These are phyloP conservation scores for Mus spretus DNA, from an alignment of 2,797 vertebrate genomes.

Conservation along the genomic window DNA sequence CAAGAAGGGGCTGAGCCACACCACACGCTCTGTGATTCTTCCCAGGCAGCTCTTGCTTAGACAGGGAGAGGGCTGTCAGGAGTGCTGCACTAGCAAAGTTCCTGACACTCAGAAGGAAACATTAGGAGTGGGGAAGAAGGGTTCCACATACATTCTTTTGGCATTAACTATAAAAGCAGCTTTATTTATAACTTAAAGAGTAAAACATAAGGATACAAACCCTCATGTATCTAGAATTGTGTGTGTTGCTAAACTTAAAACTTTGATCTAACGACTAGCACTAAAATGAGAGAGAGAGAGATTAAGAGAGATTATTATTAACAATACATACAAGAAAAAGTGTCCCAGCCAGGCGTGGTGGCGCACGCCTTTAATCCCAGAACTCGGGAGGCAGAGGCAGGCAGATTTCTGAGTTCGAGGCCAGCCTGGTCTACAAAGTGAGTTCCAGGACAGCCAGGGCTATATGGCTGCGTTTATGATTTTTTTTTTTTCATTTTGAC, in stretches of 20 bases:
- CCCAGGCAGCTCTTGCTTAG: slow-evolving; percentile 28
- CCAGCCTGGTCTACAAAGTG: too few relatives aligned
- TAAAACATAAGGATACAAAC: background rate
- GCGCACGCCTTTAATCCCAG: too few relatives aligned
- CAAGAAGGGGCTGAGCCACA: background rate
- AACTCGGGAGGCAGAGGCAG: too few relatives aligned
- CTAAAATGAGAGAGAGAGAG: background rate
- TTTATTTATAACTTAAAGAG: slow-evolving; percentile 2
- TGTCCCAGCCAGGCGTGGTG: too few relatives aligned
- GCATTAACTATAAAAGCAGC: background rate
- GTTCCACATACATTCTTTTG: slow-evolving; percentile 37
- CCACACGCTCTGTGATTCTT: background rate
- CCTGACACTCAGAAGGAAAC: slow-evolving; percentile 65
- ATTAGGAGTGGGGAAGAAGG: background rate
- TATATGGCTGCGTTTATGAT: too few relatives aligned
- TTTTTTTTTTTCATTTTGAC: too few relatives aligned
- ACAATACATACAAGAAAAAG: background rate
- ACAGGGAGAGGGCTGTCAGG: slow-evolving; percentile 22
- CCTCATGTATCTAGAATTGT: background rate
- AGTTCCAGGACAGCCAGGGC: too few relatives aligned
- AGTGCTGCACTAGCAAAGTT: slow-evolving; percentile 23
- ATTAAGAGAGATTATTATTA: background rate
- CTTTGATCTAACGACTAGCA: background rate
- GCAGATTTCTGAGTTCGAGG: too few relatives aligned
- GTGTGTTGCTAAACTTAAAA: background rate